Percentiles rank a stretch among this genome's conserved stretches.
These are phyloP conservation scores for Lepilemur ruficaudatus DNA, from an alignment of 2,797 vertebrate genomes.

Conservation along the genomic window DNA sequence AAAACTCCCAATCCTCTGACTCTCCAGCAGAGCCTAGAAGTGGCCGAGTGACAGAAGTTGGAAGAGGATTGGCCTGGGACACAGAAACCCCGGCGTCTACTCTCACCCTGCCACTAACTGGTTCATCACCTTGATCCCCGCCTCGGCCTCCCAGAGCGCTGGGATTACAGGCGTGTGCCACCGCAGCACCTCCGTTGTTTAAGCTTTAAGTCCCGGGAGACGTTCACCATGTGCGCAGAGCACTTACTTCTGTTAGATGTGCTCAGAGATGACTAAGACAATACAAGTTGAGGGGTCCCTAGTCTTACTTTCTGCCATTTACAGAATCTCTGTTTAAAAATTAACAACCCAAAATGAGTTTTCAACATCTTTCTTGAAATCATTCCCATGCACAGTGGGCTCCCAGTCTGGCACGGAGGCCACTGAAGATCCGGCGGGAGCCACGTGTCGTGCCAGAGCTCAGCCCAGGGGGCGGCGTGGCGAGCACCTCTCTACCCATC, in stretches of 20 bases:
- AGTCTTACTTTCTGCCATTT: not conserved
- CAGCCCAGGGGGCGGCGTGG: rapidly evolving
- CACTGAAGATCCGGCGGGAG: rapidly evolving
- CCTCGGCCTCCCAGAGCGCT: too few species aligned
- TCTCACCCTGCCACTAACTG: conserved; percentile 11
- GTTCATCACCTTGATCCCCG: not conserved
- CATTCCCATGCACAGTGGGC: rapidly evolving
- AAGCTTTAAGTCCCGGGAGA: not conserved
- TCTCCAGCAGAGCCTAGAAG: not conserved
- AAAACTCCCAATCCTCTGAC: not conserved
- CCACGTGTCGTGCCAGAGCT: too few species aligned
- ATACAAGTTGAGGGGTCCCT: not conserved
- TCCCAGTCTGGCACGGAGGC: rapidly evolving
- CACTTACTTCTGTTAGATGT: rapidly evolving
- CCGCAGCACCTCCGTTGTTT: too few species aligned
- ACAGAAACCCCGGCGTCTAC: not conserved
- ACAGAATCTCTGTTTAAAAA: not conserved
- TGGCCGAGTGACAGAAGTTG: rapidly evolving
- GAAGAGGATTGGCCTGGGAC: not conserved
- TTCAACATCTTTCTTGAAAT: not conserved
- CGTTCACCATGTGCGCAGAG: rapidly evolving
- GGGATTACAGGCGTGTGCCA: too few species aligned
- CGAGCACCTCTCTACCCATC: rapidly evolving
- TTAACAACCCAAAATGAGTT: not conserved
- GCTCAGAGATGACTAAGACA: not conserved